Percentiles rank a stretch among this genome's conserved stretches.
These are phyloP conservation scores for Brachyistius frenatus DNA, from an alignment of 2,113 vertebrate genomes.

Conservation along the genomic window DNA sequence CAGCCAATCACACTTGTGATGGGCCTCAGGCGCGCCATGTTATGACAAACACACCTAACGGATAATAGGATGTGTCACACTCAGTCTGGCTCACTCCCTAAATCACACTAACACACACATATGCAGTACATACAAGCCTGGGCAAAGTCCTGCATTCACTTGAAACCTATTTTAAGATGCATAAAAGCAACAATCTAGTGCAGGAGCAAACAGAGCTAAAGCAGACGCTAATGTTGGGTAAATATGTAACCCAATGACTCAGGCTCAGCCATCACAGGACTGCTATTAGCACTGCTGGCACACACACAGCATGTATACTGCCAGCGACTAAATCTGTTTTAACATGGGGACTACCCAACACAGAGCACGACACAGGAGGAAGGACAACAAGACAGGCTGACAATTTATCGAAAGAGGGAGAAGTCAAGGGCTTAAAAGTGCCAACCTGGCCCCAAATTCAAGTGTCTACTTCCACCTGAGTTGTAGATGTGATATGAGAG, in stretches of 20 bases:
- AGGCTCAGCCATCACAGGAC: constrained; percentile 74
- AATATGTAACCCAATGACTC: constrained; percentile 74
- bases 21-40: constrained; percentile 65
- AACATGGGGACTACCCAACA: constrained; percentile 53
- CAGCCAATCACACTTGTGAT: constrained; percentile 51
- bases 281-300: constrained; percentile 69
- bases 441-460: constrained; percentile 39
- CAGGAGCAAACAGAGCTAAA: constrained; percentile 57
- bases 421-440: constrained; percentile 68
- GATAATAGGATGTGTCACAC: constrained; percentile 75
- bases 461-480: constrained; percentile 61
- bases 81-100: constrained; percentile 62
- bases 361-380: constrained; percentile 16
- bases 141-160: constrained; percentile 53
- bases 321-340: constrained; percentile 72
- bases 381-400: constrained; percentile 36
- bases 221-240: constrained; percentile 54
- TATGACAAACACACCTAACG: constrained; percentile 77
- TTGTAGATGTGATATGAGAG: no score
- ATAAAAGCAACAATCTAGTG: constrained; percentile 33
- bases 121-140: constrained; percentile 53
- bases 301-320: constrained; percentile 38
- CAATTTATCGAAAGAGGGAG: constrained; percentile 57
- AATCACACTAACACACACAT: constrained; percentile 57
- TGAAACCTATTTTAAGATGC: constrained; percentile 32